Conservation (phyloP, 37 sponge, comb jelly and placozoan genomes). For the Petrosia ficiformis region DNA sequence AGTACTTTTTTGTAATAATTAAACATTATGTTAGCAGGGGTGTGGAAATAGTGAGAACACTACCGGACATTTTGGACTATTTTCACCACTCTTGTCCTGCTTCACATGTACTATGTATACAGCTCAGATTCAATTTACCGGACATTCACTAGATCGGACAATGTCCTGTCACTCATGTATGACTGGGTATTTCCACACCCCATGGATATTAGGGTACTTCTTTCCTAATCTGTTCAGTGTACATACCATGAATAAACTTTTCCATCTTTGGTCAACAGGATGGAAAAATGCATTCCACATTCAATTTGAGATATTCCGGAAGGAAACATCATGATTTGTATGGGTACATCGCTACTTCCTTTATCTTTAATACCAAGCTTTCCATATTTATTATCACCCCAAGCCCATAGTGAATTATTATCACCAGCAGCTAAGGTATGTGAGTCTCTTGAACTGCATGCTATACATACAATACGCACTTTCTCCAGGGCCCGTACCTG, state of each 20-base stretch:
- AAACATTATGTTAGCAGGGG: no score
- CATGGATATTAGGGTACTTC: no score
- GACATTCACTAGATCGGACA: no score
- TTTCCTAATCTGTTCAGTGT: no score
- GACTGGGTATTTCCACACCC: no score
- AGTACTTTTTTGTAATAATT: no score
- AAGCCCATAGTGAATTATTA: conserved; percentile 72
- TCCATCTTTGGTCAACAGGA: conserved; percentile 85
- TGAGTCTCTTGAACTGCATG: conserved; percentile 85
- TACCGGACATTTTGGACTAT: no score
- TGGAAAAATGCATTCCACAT: conserved; percentile 91
- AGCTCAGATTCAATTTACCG: no score
- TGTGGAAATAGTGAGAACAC: no score
- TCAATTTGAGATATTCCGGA: conserved; percentile 67
- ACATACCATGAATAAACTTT: conserved; percentile 87
- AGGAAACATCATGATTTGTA: conserved; percentile 42
- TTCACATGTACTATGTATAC: no score
- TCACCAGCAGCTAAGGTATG: conserved; percentile 92
- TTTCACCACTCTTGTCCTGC: no score
- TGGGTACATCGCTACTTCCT: conserved; percentile 7
- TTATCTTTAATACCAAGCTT: conserved; percentile 68
- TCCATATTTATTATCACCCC: conserved; percentile 90
- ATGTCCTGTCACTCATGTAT: no score
- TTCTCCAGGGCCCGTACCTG: conserved; percentile 81
- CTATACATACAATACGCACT: conserved; percentile 57